Evolutionary conservation across 2,888 invertebrate species (phyloP).

Genomic region (Ornithoptera alexandrae): DNA sequence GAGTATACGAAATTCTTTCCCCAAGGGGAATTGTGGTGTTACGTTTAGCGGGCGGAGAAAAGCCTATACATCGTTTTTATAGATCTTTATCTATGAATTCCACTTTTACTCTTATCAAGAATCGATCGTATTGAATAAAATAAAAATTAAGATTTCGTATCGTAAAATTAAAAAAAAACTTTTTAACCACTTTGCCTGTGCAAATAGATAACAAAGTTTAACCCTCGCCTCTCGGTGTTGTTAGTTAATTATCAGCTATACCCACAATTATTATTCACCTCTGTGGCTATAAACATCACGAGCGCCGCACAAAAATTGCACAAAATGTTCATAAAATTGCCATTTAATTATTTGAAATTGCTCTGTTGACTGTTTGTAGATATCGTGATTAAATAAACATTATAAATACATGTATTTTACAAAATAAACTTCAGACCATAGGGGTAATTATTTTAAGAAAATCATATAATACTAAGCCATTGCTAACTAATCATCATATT

Average conservation of each 20-base stretch:
- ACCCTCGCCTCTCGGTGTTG: neutral
- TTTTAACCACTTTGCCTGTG: neutral
- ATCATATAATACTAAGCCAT: too few relatives aligned
- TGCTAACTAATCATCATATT: neutral
- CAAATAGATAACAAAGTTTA: neutral
- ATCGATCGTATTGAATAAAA: too few relatives aligned
- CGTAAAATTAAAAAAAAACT: neutral
- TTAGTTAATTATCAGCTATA: slow-evolving; percentile 18
- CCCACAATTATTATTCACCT: slow-evolving; percentile 26
- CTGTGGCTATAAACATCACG: slow-evolving; percentile 13
- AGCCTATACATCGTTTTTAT: too few relatives aligned
- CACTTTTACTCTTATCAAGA: too few relatives aligned
- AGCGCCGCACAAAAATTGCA: slow-evolving; percentile 11
- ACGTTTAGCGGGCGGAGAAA: too few relatives aligned
- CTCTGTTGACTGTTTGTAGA: neutral
- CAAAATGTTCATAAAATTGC: slow-evolving; percentile 21
- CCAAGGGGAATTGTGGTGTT: too few relatives aligned
- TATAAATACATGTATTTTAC: neutral
- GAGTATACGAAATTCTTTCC: too few relatives aligned
- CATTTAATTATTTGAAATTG: slow-evolving; percentile 27
- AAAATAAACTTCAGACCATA: too few relatives aligned
- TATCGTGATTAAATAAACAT: neutral
- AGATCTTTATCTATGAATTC: too few relatives aligned
- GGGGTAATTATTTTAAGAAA: too few relatives aligned
- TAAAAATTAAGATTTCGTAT: too few relatives aligned